Conservation (phyloP, 2,888 invertebrate species). For the Steinernema carpocapsae region DNA sequence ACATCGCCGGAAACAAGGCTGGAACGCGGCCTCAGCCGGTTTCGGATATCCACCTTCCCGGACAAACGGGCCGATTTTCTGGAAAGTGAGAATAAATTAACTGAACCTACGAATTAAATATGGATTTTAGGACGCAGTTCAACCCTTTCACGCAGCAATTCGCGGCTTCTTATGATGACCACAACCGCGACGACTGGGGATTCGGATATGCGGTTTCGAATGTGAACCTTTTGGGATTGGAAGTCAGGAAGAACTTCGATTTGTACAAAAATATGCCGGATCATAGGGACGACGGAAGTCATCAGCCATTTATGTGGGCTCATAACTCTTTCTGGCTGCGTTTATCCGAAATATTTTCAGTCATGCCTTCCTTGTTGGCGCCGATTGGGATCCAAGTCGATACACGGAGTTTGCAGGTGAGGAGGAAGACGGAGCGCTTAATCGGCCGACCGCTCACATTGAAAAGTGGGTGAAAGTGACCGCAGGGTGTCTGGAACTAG, state of each 20-base stretch:
- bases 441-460: too few species aligned
- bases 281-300: constrained; percentile 37
- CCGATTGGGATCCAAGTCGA: constrained; percentile 58
- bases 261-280: constrained; percentile 58
- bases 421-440: background rate
- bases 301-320: constrained; percentile 40
- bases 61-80: constrained; percentile 54
- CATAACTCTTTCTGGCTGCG: too few species aligned
- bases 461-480: too few species aligned
- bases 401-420: constrained; percentile 54
- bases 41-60: constrained; percentile 58
- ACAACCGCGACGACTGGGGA: background rate
- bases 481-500: too few species aligned
- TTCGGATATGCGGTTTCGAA: background rate
- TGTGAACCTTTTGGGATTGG: constrained; percentile 58
- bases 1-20: constrained; percentile 62
- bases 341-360: too few species aligned
- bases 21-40: constrained; percentile 58
- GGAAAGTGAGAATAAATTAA: constrained; percentile 42
- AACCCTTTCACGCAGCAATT: background rate
- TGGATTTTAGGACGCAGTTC: background rate
- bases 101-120: background rate
- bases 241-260: constrained; percentile 58
- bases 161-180: background rate
- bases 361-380: background rate